phyloP scores from a whole-genome alignment of 2,888 invertebrate species.

The Gastracanthus pulcherrimus region DNA sequence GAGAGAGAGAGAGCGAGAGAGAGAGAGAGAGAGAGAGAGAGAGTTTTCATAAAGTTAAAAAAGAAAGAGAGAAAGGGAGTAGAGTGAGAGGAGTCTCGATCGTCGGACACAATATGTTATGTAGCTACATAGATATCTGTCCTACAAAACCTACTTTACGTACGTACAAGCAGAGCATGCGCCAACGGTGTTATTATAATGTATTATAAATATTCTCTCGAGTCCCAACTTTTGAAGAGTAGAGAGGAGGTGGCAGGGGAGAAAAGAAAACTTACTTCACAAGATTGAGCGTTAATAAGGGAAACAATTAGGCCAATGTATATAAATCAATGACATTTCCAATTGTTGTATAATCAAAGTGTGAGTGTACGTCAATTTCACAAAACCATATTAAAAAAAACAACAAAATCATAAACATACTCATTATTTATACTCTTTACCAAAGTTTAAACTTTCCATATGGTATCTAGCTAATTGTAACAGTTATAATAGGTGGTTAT shows the following conservation, averaged over 20 bases:
- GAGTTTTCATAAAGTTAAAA: conserved; percentile 40
- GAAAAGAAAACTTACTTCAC: conserved; percentile 37
- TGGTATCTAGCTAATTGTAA: not conserved
- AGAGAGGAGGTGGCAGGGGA: not conserved
- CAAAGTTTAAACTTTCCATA: conserved; percentile 2
- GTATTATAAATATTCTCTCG: conserved; percentile 50
- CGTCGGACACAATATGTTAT: conserved; percentile 60
- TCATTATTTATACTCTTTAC: not conserved
- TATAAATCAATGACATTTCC: conserved; percentile 15
- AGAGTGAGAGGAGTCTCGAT: conserved; percentile 47
- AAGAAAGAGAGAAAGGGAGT: conserved; percentile 25
- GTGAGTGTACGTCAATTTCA: not conserved
- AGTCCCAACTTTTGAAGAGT: conserved; percentile 47
- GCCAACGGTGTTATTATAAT: conserved; percentile 60
- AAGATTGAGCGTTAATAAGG: conserved; percentile 15
- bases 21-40: conserved; percentile 47
- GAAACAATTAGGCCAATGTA: conserved; percentile 16
- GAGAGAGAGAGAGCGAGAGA: conserved; percentile 16
- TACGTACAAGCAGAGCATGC: conserved; percentile 63
- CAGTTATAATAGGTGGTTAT: not conserved
- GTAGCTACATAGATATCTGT: conserved; percentile 59
- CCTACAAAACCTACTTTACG: conserved; percentile 63
- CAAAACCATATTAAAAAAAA: not conserved
- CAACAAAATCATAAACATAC: not conserved
- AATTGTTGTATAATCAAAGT: not conserved